Base-by-base conservation (phyloP, 2,888 invertebrate species). In the Exocentrus adspersus region DNA sequence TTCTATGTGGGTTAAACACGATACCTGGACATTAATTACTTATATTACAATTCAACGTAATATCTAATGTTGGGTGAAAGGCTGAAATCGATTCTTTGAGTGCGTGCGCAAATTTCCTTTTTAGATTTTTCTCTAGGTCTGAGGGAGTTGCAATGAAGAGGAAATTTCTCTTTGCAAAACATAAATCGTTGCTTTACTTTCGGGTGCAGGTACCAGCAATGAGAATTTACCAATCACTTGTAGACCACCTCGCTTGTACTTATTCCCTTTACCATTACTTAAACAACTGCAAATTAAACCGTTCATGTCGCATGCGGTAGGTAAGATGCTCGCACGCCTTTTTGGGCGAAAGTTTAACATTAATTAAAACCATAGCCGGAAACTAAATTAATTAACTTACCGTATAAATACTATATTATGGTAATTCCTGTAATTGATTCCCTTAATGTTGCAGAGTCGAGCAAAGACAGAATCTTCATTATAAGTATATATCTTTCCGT, bases 271-370 rank as follows among this genome's bases (percentile, higher is more conserved):
- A n/a, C n/a, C n/a, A n/a, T n/a, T n/a, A n/a, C n/a, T n/a, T n/a
- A n/a, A n/a, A n/a, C n/a, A n/a, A n/a, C n/a, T n/a, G n/a, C n/a
- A n/a, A n/a, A n/a, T n/a, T n/a, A n/a, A n/a, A n/a, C n/a, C n/a
- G n/a, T 48, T 43, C 48, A 20, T 48, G 41, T 32, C 30, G 21
- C 16, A 19, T 48, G 57, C 57, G 57, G 57, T 58, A 58, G 57
- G 57, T 58, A 58, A 58, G 48, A 58, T 48, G 57, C 57, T n/a
- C n/a, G n/a, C n/a, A n/a, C n/a, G n/a, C n/a, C n/a, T 41, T 46
- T 58, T 58, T 48, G 41, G 30, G 57, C 57, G 57, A 58, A 58
- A 58, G 57, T 58, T 58, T 58, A 48, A 58, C 57, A 41, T 48
- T 58, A 58, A 58, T 58, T 58, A 58, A 58, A 58, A 37, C 48